Conservation (phyloP, 1,140 invertebrate genomes). For the Cardiocondyla obscurior region DNA sequence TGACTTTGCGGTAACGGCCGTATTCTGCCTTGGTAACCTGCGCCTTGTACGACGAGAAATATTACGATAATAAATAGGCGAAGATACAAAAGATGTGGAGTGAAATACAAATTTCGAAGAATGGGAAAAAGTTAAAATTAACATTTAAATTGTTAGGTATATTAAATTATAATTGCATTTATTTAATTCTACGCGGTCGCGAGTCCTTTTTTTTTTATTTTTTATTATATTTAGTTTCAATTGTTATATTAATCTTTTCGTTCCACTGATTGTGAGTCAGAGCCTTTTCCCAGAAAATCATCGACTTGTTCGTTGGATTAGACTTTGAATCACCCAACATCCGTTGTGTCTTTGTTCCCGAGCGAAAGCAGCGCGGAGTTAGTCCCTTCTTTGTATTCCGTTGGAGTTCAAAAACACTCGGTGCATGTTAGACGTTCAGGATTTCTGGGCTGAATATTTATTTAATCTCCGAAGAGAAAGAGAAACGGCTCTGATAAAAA, state of each 20-base stretch:
- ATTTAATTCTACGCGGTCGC: background rate
- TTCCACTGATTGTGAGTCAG: background rate
- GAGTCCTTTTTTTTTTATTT: background rate
- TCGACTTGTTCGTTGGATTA: background rate
- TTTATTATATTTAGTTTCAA: background rate
- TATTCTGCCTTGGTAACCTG: background rate
- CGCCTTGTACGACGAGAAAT: background rate
- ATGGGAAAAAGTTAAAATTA: background rate
- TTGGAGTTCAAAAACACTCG: background rate
- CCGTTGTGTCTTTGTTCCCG: slow-evolving; percentile 13
- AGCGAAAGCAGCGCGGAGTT: background rate
- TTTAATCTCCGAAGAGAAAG: slow-evolving; percentile 28
- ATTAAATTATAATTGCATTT: background rate
- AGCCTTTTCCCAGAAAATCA: background rate
- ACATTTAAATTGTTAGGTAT: background rate
- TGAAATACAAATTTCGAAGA: background rate
- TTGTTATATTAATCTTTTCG: background rate
- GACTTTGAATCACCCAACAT: background rate
- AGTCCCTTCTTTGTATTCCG: background rate
- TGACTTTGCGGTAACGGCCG: background rate
- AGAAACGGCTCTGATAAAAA: background rate
- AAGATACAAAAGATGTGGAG: background rate
- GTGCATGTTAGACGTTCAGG: background rate
- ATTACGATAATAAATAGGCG: background rate
- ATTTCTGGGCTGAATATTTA: slow-evolving; percentile 47